Evolutionary conservation across 2,797 vertebrate genomes (phyloP).

Genomic region (Eupleurogrammus muticus): DNA sequence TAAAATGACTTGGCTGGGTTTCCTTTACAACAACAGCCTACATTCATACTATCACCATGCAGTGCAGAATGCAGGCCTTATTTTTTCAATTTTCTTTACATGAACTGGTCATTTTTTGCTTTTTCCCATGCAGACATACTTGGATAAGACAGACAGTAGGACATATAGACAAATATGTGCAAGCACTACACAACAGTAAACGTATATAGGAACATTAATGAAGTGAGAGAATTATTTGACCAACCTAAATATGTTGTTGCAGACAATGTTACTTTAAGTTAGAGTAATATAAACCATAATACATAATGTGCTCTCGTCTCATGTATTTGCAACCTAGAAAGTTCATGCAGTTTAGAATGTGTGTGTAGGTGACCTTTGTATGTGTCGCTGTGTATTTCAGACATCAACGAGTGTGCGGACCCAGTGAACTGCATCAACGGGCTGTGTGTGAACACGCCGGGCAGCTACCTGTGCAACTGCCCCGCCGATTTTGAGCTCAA

Average conservation of each 20-base stretch:
- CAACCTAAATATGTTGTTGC: background rate
- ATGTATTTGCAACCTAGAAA: background rate
- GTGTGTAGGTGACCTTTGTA: slow-evolving; percentile 5
- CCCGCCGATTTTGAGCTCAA: slow-evolving; percentile 94
- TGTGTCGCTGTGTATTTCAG: slow-evolving; percentile 73
- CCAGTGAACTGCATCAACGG: slow-evolving; percentile 96
- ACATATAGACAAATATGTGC: no score
- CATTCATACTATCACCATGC: background rate
- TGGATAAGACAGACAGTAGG: no score
- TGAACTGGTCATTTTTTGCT: no score
- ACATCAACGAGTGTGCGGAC: slow-evolving; percentile 94
- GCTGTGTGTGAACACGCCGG: slow-evolving; percentile 92
- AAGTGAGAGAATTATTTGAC: background rate
- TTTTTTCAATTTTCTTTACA: no score
- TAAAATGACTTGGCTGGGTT: background rate
- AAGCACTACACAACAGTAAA: no score
- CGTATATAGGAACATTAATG: no score
- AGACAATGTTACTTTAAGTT: no score
- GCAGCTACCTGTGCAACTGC: slow-evolving; percentile 93
- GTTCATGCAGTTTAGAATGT: background rate
- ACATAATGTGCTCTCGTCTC: no score
- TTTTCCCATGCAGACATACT: no score
- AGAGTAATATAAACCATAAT: no score
- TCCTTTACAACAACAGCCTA: background rate
- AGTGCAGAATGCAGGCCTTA: no score